phyloP scores from a whole-genome alignment of 2,888 invertebrate genomes.

The Melanophora roralis region DNA sequence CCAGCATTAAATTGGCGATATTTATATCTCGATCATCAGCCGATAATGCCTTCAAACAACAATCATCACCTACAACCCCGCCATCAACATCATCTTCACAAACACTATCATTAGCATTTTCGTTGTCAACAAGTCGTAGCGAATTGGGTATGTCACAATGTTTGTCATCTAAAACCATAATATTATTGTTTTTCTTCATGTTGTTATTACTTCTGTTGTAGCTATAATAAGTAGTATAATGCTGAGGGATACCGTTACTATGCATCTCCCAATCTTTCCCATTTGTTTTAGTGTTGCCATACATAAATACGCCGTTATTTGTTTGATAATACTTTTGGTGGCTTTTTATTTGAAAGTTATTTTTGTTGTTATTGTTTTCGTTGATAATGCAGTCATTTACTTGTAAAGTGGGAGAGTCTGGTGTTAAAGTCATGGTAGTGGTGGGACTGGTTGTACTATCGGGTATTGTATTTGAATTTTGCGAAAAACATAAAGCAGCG shows the following conservation, averaged over 20 bases:
- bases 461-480: conserved; percentile 38
- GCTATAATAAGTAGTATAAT: not conserved
- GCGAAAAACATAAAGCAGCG: conserved; percentile 61
- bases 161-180: conserved; percentile 34
- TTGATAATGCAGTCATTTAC: not conserved
- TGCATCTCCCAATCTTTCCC: conserved; percentile 65
- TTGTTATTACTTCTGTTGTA: conserved; percentile 32
- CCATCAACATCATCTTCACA: not conserved
- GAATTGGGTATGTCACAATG: conserved; percentile 12
- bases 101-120: not conserved
- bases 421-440: conserved; percentile 4
- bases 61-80: not conserved
- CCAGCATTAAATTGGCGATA: conserved; percentile 38
- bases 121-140: conserved; percentile 13
- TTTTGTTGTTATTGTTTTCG: not conserved
- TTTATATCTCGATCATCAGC: conserved; percentile 33
- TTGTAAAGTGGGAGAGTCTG: not conserved
- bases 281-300: not conserved
- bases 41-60: not conserved
- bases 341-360: not conserved
- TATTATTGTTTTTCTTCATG: conserved; percentile 18
- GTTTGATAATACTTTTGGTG: not conserved
- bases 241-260: conserved; percentile 35
- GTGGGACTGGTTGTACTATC: conserved; percentile 57
- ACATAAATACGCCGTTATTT: not conserved